Base-by-base conservation (phyloP, 2,797 vertebrate species). In the Poecile montanus region DNA sequence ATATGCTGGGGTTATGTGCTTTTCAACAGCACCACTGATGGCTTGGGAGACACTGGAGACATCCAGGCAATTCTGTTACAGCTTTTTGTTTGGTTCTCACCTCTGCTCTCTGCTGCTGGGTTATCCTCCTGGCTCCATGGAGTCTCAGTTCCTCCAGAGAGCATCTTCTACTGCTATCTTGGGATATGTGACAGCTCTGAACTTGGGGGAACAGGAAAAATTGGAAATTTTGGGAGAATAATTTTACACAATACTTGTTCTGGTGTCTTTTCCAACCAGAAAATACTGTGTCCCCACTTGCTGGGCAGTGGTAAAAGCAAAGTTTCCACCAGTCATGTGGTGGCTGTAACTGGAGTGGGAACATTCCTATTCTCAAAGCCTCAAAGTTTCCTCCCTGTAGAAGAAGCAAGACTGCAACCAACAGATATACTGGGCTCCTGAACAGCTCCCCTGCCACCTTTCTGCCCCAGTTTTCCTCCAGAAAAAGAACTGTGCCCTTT, bases 401-500 rank as follows among this genome's bases (percentile, higher is more conserved):
- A 45, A 92, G 16, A 63, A 79, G 16, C 23, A 78, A 76, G 20
- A 48, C 47, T 56, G 11, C 45, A 60, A 19, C 18, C 45, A 78
- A 7, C 16, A 68, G 38, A 78, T 63, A n/a, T 11, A 57, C 3
- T 62, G 8, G 11, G 8, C 26, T 71, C 4, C 15, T 38, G 11
- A 58, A 5, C 36, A 76, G 25, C 42, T 71, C 18, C 18, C 21
- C 36, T 45, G 25, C 23, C 25, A 38, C 25, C 32, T 50, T 53
- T 48, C 20, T 42, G 22, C 6, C 16, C 7, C 38, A 38, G 0
- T 60, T 61, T 73, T 9, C 10, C 34, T 12, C 10, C 1, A 3
- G 10, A 29, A 81, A 74, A 25, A 9, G 11, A 40, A 11, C 3
- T 36, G 7, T 74, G 25, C 18, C 23, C 26, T 72, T 80, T 36